Conservation (phyloP, 2,888 invertebrate genomes). For the Monopis laevigella region DNA sequence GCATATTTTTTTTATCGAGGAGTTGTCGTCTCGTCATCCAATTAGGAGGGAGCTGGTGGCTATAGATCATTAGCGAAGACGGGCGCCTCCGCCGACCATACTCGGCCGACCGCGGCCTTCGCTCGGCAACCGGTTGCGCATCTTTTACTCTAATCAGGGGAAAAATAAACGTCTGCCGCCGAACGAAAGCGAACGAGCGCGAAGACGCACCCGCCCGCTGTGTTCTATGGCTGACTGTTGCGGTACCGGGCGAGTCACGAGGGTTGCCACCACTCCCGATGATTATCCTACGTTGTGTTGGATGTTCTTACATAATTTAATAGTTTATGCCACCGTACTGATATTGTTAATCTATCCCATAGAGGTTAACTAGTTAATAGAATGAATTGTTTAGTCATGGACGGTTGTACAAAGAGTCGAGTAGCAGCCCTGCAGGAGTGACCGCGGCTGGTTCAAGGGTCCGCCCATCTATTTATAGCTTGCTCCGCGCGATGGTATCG, state of each 20-base stretch:
- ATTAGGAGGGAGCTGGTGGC: constrained; percentile 55
- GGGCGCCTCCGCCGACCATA: constrained; percentile 21
- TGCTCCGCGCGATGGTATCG: constrained; percentile 50
- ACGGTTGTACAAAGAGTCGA: no score
- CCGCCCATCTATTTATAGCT: constrained; percentile 59
- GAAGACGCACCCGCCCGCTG: constrained; percentile 40
- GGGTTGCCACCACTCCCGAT: constrained; percentile 12
- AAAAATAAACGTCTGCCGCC: constrained; percentile 48
- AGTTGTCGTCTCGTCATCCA: constrained; percentile 46
- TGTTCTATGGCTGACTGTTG: constrained; percentile 56
- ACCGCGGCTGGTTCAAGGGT: constrained; percentile 61
- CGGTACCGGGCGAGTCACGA: constrained; percentile 33
- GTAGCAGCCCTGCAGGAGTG: constrained; percentile 35
- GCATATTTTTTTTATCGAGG: constrained; percentile 46
- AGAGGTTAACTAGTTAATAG: no score
- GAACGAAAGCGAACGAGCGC: constrained; percentile 54
- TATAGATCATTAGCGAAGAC: constrained; percentile 54
- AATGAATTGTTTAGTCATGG: no score
- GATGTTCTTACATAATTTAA: no score
- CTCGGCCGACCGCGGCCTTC: constrained; percentile 50
- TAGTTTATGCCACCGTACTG: no score
- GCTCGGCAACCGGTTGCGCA: constrained; percentile 57
- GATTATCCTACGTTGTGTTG: no score
- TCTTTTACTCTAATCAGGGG: constrained; percentile 62
- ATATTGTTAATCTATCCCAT: no score